Conservation (phyloP, 2,113 vertebrate genomes). For the Colius striatus region DNA sequence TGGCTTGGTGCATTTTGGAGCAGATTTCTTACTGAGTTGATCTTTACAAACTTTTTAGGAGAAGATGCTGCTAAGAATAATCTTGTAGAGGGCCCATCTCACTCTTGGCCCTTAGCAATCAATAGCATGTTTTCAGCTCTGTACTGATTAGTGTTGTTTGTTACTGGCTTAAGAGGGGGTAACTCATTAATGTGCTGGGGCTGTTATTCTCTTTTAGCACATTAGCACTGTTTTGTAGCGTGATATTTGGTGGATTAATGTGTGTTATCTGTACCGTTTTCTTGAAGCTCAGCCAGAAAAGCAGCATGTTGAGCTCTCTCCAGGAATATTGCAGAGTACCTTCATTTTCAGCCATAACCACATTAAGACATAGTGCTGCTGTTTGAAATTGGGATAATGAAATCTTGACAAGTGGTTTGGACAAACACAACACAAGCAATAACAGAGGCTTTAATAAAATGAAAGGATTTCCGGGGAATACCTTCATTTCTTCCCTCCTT, state of each 20-base stretch:
- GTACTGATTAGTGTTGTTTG: neutral
- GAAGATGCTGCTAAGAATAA: neutral
- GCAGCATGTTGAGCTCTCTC: neutral
- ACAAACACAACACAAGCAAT: conserved; percentile 68
- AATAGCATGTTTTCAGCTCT: neutral
- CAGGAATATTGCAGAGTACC: conserved; percentile 30
- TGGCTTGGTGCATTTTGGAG: neutral
- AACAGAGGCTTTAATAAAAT: conserved; percentile 62
- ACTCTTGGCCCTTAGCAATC: neutral
- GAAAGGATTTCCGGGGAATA: conserved; percentile 65
- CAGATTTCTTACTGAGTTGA: neutral
- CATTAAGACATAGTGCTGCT: conserved; percentile 48
- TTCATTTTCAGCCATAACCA: conserved; percentile 55
- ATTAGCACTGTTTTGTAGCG: neutral
- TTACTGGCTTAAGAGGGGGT: neutral
- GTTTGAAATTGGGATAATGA: conserved; percentile 69
- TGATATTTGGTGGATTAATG: conserved; percentile 4
- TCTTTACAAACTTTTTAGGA: neutral
- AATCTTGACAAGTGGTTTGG: conserved; percentile 68
- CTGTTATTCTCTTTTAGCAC: conserved; percentile 6
- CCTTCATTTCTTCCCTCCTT: conserved; percentile 56
- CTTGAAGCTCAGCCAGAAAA: conserved; percentile 4
- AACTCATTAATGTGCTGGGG: neutral
- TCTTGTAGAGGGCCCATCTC: neutral
- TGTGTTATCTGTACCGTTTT: neutral